Percentiles rank a stretch among this genome's conserved stretches.
Conservation (phyloP, 2,888 invertebrate species). For the Campaea margaritaria region DNA sequence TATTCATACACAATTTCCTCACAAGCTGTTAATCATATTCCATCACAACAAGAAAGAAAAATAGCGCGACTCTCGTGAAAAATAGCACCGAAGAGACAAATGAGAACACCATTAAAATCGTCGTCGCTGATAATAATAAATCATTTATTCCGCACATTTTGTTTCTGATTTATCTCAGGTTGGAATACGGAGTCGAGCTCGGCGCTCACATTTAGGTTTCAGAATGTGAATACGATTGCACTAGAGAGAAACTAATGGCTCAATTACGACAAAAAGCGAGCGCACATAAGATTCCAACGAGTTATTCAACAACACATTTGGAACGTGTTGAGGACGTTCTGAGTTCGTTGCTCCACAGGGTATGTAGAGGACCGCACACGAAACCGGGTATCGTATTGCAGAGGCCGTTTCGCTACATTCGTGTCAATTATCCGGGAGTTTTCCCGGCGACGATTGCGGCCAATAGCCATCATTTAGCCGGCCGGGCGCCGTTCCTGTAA, state of each 20-base stretch:
- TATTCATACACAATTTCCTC: conserved; percentile 20
- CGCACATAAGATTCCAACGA: conserved; percentile 34
- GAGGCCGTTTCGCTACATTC: conserved; percentile 67
- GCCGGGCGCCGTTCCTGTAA: conserved; percentile 60
- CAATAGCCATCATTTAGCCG: conserved; percentile 75
- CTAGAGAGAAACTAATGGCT: conserved; percentile 36
- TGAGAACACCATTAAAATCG: conserved; percentile 33
- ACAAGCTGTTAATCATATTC: conserved; percentile 31
- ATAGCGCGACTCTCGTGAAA: conserved; percentile 28
- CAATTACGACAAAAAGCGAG: conserved; percentile 44
- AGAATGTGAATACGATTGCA: conserved; percentile 10
- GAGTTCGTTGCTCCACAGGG: conserved; percentile 51
- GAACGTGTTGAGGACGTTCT: conserved; percentile 41
- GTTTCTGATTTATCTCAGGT: conserved; percentile 24
- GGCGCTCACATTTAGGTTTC: conserved; percentile 4
- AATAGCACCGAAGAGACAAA: conserved; percentile 30
- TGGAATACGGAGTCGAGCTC: conserved; percentile 7
- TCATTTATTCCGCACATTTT: conserved; percentile 24
- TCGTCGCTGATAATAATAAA: conserved; percentile 29
- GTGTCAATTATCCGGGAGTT: conserved; percentile 80
- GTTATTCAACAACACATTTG: conserved; percentile 49
- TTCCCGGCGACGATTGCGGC: conserved; percentile 73
- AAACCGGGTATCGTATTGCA: conserved; percentile 57
- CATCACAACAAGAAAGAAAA: conserved; percentile 33
- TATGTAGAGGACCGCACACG: conserved; percentile 47